Conservation (phyloP, 2,888 invertebrate species). For the Napeogenes sylphis region DNA sequence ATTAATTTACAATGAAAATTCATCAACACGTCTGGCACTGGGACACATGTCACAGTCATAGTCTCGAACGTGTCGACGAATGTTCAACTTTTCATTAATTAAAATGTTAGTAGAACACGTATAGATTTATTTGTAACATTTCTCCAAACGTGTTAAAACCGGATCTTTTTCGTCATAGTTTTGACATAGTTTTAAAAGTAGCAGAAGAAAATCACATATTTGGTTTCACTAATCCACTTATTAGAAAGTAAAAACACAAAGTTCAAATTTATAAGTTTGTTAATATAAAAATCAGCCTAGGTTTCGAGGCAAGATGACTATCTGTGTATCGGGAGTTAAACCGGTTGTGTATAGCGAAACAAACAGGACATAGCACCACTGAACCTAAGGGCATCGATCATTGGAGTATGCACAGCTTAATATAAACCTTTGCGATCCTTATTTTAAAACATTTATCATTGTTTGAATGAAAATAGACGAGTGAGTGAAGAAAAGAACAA, state of each 20-base stretch:
- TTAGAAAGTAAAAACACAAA: constrained; percentile 26
- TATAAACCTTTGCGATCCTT: background rate
- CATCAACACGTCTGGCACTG: too few species aligned
- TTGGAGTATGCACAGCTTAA: background rate
- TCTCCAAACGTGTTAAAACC: too few species aligned
- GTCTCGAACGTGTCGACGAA: too few species aligned
- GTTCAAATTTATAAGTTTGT: constrained; percentile 8
- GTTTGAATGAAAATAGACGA: background rate
- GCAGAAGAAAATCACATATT: background rate
- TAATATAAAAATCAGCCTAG: constrained; percentile 34
- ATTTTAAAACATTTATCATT: constrained; percentile 6
- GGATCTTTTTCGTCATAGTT: too few species aligned
- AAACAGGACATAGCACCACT: constrained; percentile 30
- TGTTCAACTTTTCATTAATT: too few species aligned
- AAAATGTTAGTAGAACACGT: too few species aligned
- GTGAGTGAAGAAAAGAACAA: background rate
- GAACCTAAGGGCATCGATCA: constrained; percentile 8
- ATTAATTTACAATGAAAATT: too few species aligned
- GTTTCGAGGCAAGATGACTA: constrained; percentile 53
- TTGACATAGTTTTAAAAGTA: too few species aligned
- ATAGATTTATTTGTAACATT: too few species aligned
- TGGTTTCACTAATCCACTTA: constrained; percentile 2
- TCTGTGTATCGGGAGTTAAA: constrained; percentile 55
- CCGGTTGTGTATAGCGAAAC: constrained; percentile 52
- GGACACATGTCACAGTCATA: too few species aligned